Conservation (phyloP, 2,888 invertebrate species). For the Cephonodes hylas region DNA sequence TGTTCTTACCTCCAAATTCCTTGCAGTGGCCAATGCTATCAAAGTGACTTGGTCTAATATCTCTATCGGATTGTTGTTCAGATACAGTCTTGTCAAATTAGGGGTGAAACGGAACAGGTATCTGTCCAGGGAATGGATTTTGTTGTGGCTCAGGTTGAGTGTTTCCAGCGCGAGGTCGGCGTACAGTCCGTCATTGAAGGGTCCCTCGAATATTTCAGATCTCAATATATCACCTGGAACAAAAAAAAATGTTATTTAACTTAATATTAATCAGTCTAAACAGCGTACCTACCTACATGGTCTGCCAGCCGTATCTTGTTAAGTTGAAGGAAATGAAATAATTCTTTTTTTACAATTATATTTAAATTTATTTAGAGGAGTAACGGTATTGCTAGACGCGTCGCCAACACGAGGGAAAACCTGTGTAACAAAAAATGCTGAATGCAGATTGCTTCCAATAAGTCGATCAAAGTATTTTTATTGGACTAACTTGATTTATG, state of each 20-base stretch:
- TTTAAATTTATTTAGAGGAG: no score
- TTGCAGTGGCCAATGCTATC: conserved; percentile 78
- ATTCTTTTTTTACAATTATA: no score
- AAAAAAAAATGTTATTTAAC: background rate
- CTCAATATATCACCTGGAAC: conserved; percentile 81
- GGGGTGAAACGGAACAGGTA: conserved; percentile 84
- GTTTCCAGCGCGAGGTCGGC: conserved; percentile 81
- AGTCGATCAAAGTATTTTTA: no score
- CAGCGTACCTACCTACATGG: no score
- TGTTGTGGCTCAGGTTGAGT: conserved; percentile 83
- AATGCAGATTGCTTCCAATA: no score
- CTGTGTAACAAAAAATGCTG: no score
- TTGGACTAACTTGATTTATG: no score
- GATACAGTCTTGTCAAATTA: conserved; percentile 79
- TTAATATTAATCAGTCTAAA: no score
- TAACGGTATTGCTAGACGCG: no score
- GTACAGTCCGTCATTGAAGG: conserved; percentile 79
- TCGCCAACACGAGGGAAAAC: no score
- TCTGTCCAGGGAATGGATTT: conserved; percentile 82
- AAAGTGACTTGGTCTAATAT: conserved; percentile 82
- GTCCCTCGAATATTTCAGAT: conserved; percentile 85
- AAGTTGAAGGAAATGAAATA: no score
- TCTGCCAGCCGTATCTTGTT: background rate
- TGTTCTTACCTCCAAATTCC: conserved; percentile 75
- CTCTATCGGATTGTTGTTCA: conserved; percentile 83